Evolutionary conservation across 2,113 vertebrate genomes (phyloP).

Genomic region (Podiceps cristatus): DNA sequence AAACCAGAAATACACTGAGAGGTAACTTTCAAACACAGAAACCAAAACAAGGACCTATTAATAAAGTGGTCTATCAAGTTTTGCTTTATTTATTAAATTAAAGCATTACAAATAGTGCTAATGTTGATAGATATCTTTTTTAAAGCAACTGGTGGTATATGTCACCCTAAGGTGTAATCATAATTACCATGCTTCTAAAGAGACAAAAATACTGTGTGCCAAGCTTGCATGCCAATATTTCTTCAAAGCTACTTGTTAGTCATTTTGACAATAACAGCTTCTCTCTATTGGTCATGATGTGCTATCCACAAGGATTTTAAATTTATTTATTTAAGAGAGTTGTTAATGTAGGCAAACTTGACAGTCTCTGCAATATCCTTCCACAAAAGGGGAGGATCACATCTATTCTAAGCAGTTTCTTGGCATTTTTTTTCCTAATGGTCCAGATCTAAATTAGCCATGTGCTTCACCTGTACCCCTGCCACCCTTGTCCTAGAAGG

Average conservation of each 20-base stretch:
- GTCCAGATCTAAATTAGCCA: background rate
- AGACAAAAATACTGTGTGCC: background rate
- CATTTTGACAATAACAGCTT: conserved; percentile 3
- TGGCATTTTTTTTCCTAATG: background rate
- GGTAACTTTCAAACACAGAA: background rate
- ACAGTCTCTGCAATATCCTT: background rate
- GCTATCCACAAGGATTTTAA: conserved; percentile 9
- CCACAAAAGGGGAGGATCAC: background rate
- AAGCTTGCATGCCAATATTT: conserved; percentile 16
- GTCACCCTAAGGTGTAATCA: background rate
- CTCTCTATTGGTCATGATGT: background rate
- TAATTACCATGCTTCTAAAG: background rate
- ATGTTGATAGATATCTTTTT: background rate
- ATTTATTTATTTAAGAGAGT: background rate
- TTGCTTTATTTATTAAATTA: background rate
- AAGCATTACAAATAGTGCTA: background rate
- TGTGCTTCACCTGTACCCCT: background rate
- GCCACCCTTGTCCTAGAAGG: background rate
- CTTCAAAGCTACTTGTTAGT: conserved; percentile 43
- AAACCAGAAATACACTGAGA: background rate
- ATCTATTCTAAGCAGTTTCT: background rate
- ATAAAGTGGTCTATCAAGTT: background rate
- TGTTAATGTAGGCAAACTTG: background rate
- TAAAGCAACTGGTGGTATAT: conserved; percentile 45
- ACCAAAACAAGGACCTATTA: background rate